These are phyloP conservation scores for Channallabes apus DNA, from an alignment of 2,797 vertebrate species.

Conservation along the genomic window DNA sequence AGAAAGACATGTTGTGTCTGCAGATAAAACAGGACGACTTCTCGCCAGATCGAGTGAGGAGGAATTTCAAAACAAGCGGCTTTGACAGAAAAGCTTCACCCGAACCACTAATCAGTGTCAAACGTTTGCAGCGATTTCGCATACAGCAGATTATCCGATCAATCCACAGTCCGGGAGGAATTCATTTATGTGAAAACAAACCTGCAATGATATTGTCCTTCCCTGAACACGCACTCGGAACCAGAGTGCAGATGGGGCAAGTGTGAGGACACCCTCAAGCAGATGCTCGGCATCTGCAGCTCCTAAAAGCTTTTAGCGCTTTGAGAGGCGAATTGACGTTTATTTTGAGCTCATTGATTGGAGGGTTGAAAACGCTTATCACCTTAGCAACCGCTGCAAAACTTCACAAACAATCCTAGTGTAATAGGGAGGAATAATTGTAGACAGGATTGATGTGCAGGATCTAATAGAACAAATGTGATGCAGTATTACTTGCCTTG, in stretches of 20 bases:
- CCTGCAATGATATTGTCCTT: conserved; percentile 1
- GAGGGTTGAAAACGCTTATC: not conserved
- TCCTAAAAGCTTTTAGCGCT: not conserved
- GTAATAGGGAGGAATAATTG: not conserved
- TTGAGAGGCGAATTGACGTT: not conserved
- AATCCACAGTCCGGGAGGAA: conserved; percentile 11
- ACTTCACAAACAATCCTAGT: not conserved
- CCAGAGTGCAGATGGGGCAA: not conserved
- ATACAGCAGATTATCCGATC: conserved; percentile 11
- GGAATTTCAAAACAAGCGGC: conserved; percentile 22
- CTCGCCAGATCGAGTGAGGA: not conserved
- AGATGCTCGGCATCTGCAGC: not conserved
- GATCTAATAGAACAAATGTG: not conserved
- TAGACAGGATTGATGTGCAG: not conserved
- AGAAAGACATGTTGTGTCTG: conserved; percentile 14
- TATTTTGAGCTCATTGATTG: not conserved
- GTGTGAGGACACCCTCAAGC: not conserved
- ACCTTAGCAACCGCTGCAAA: not conserved
- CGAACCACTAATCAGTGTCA: conserved; percentile 26
- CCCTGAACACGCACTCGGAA: not conserved
- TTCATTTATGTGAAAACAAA: conserved; percentile 17
- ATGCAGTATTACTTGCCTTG: not conserved
- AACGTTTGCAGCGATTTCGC: not conserved
- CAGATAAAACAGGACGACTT: conserved; percentile 3
- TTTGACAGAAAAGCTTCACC: conserved; percentile 25